These are phyloP conservation scores for Probosciger aterrimus DNA, from an alignment of 2,113 vertebrate species.

Conservation along the genomic window DNA sequence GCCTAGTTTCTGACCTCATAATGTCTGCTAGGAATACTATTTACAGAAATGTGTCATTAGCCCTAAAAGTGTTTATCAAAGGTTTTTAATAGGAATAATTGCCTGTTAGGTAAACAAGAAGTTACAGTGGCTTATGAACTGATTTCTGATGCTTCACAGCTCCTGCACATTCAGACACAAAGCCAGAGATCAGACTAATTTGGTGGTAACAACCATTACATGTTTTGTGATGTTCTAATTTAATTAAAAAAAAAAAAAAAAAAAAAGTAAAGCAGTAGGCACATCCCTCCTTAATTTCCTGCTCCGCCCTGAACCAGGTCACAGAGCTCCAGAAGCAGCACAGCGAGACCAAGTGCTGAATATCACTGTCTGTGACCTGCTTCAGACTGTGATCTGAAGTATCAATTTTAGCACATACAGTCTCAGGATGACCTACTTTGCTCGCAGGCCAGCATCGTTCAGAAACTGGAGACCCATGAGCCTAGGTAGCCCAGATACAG, in stretches of 20 bases:
- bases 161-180: not conserved
- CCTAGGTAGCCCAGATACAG: not conserved
- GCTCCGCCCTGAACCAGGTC: not conserved
- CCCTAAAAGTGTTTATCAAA: not conserved
- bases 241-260: not conserved
- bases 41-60: not conserved
- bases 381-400: not conserved
- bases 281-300: not conserved
- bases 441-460: not conserved
- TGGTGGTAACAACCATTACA: not conserved
- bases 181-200: not conserved
- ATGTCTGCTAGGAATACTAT: not conserved
- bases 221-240: not conserved
- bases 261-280: not conserved
- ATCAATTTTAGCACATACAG: not conserved
- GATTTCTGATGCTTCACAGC: not conserved
- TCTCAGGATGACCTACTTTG: not conserved
- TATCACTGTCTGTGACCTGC: not conserved
- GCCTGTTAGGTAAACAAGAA: not conserved
- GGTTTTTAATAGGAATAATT: not conserved
- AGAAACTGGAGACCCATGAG: not conserved
- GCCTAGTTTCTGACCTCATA: not conserved
- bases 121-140: not conserved
- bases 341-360: accelerated
- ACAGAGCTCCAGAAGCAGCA: not conserved